Percentiles rank a stretch among this genome's conserved stretches.
These are phyloP conservation scores for Petrocephalus zakoni DNA, from an alignment of 2,113 vertebrate genomes.

Conservation along the genomic window DNA sequence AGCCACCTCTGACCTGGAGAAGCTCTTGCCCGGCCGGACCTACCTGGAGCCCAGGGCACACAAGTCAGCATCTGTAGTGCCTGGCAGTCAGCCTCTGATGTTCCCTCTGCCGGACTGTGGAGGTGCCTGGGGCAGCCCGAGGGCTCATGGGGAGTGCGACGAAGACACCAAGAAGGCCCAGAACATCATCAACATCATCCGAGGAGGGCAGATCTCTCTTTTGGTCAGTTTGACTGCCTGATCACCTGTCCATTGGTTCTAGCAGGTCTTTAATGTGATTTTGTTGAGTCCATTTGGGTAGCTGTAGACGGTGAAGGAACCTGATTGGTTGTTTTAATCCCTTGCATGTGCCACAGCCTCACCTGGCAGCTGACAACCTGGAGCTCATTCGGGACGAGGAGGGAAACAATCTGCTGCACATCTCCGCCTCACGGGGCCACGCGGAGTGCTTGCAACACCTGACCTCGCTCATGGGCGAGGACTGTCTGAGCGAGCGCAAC, in stretches of 20 bases:
- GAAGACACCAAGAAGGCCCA: constrained; percentile 84
- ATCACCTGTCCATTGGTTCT: background rate
- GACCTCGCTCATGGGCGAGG: constrained; percentile 95
- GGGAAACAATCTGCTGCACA: constrained; percentile 88
- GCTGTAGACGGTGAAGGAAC: background rate
- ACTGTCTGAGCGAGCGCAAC: constrained; percentile 88
- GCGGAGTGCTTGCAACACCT: constrained; percentile 93
- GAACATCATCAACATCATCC: constrained; percentile 92
- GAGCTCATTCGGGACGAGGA: constrained; percentile 87
- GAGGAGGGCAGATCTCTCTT: constrained; percentile 91
- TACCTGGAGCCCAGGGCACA: constrained; percentile 65
- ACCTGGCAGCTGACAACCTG: constrained; percentile 90
- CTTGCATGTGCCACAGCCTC: constrained; percentile 64
- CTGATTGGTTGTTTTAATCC: background rate
- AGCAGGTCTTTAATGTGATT: background rate
- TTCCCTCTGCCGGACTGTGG: constrained; percentile 60
- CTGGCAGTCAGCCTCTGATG: constrained; percentile 62
- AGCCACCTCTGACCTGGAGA: constrained; percentile 65
- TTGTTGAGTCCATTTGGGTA: background rate
- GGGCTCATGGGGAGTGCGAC: constrained; percentile 59
- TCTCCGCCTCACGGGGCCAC: constrained; percentile 84
- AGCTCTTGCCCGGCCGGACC: constrained; percentile 65
- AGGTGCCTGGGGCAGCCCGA: constrained; percentile 55
- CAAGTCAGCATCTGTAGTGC: constrained; percentile 55
- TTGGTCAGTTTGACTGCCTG: constrained; percentile 65